Evolutionary conservation across 2,888 invertebrate genomes (phyloP), one percentile per base, ranked within the genome.

Genomic region (Pollenia amentaria): DNA sequence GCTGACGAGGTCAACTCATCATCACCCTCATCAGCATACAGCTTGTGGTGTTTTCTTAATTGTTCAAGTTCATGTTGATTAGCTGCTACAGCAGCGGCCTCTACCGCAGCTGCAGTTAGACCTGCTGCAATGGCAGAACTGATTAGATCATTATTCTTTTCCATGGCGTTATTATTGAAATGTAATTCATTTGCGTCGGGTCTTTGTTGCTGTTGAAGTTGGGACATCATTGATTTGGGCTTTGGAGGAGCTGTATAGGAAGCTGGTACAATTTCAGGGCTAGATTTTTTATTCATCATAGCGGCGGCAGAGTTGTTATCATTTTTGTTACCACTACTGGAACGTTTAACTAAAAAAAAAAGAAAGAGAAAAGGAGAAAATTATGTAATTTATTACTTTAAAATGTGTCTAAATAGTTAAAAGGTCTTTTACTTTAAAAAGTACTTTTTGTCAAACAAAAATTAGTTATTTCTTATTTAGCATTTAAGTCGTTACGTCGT

Each of bases 201-300:
- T 53, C 72, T 51, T 51, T 78, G 78, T 48, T 81, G 70, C 12
- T 84, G 65, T 12, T 79, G 72, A 14, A 84, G 40, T 38, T 76
- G 77, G 12, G 80, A 29, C 60, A 84, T 44, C 4, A 53, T 77
- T 7, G 84, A 73, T 73, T 81, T 87, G 12, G 76, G 73, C 11
- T 77, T 89, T 3, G 92, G 90, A 42, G 90, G 88, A 53, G 91
- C 90, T 81, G 91, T 91, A 40, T 91, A 92, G 57, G 92, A 89
- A 62, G 92, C 89, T 21, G 92, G 92, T 60, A 92, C 91, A 88
- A 92, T 90, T 91, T 92, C 92, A 83, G 92, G 92, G 79, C 92
- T 92, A 42, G 92, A 92, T 89, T 92, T 92, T 83, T 92, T 92
- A 72, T 92, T 89, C 46, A 88, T 67, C 78, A 87, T 69, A 40